phyloP scores from a whole-genome alignment of 1,140 invertebrate species.

The Drosophila lacertosa region DNA sequence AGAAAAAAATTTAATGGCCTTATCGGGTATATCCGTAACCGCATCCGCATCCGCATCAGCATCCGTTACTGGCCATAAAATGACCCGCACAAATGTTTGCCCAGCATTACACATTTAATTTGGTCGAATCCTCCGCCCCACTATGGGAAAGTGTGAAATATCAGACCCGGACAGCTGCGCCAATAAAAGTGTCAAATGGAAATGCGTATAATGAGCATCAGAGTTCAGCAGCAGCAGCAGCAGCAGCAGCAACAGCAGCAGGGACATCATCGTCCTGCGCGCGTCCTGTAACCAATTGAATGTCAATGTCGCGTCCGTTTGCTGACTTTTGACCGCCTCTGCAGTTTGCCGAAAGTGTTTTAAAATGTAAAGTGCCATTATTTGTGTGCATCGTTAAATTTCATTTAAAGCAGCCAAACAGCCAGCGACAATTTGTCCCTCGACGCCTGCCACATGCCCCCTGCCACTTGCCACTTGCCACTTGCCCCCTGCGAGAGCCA shows the following conservation, averaged over 20 bases:
- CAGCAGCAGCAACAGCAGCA: constrained; percentile 14
- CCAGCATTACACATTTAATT: constrained; percentile 59
- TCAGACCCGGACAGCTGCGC: constrained; percentile 53
- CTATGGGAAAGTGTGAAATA: constrained; percentile 51
- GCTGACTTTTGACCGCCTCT: constrained; percentile 49
- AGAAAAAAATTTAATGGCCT: constrained; percentile 75
- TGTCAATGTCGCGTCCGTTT: constrained; percentile 58
- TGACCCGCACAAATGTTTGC: constrained; percentile 68
- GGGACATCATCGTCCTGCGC: constrained; percentile 14
- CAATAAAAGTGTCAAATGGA: constrained; percentile 78
- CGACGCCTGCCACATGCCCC: background rate
- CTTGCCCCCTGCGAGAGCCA: constrained; percentile 16
- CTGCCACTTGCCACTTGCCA: constrained; percentile 10
- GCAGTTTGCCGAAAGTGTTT: constrained; percentile 62
- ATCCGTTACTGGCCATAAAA: constrained; percentile 70
- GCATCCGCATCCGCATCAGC: constrained; percentile 25
- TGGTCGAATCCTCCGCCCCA: background rate
- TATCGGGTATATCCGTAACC: constrained; percentile 59
- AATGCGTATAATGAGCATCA: constrained; percentile 77
- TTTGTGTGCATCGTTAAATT: constrained; percentile 80
- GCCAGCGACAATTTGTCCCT: constrained; percentile 34
- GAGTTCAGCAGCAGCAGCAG: too few relatives aligned
- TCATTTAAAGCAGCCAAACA: constrained; percentile 70
- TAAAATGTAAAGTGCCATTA: constrained; percentile 80
- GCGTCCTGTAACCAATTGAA: constrained; percentile 49